Evolutionary conservation across 2,888 invertebrate genomes (phyloP).

Genomic region (Andrena flavipes): DNA sequence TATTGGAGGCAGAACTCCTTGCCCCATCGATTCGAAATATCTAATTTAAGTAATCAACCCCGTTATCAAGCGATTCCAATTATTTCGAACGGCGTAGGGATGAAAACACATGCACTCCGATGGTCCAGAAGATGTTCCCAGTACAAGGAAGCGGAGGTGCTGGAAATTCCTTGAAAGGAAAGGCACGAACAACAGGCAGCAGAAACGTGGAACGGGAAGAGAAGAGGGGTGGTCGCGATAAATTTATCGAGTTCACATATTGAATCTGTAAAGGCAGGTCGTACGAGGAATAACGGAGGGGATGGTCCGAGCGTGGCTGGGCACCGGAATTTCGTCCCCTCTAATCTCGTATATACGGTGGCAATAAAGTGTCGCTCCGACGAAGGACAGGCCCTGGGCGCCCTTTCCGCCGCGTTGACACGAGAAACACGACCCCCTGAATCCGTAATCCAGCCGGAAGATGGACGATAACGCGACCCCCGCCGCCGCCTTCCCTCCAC

Average conservation of each 20-base stretch:
- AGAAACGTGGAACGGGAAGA: background rate
- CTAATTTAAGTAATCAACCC: no score
- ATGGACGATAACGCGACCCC: conserved; percentile 49
- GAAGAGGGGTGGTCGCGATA: conserved; percentile 57
- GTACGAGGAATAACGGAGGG: conserved; percentile 29
- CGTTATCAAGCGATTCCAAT: no score
- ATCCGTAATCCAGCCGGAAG: conserved; percentile 63
- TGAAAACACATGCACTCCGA: no score
- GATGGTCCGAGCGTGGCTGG: conserved; percentile 56
- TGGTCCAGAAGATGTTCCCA: no score
- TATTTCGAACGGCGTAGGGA: no score
- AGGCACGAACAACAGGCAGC: background rate
- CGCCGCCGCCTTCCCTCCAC: background rate
- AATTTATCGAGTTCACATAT: conserved; percentile 75
- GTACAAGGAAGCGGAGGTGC: background rate
- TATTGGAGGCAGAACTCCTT: no score
- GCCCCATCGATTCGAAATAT: no score
- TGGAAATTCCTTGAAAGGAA: background rate
- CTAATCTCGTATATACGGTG: conserved; percentile 70
- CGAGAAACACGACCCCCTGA: conserved; percentile 40
- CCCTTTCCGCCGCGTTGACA: conserved; percentile 48
- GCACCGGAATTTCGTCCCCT: conserved; percentile 62
- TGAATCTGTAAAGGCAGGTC: conserved; percentile 63
- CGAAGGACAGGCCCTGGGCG: conserved; percentile 45
- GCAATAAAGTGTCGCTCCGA: conserved; percentile 69